Conservation (phyloP, 2,888 invertebrate genomes). For the Tineola bisselliella region DNA sequence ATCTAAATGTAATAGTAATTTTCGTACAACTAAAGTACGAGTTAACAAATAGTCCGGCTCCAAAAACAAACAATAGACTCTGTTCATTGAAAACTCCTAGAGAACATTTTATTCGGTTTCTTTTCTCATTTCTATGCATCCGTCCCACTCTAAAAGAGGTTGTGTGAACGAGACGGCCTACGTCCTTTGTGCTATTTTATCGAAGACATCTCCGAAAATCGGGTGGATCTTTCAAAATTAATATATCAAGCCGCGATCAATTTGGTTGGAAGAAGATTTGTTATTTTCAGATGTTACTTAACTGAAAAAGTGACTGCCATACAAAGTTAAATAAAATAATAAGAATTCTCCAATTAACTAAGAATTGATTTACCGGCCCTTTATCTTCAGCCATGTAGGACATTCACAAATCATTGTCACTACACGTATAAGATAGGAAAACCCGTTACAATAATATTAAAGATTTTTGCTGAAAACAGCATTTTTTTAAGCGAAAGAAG, state of each 20-base stretch:
- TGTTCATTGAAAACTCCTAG: too few relatives aligned
- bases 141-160: background rate
- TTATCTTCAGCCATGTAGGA: too few relatives aligned
- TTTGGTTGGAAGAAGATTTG: background rate
- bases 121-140: background rate
- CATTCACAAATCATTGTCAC: too few relatives aligned
- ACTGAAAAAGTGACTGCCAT: too few relatives aligned
- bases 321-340: too few relatives aligned
- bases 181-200: background rate
- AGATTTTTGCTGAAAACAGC: background rate
- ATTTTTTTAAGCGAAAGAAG: background rate
- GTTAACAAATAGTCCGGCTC: too few relatives aligned
- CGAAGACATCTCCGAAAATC: background rate
- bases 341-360: too few relatives aligned
- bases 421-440: background rate
- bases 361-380: too few relatives aligned
- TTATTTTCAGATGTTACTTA: background rate
- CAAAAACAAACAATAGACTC: too few relatives aligned
- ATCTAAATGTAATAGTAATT: too few relatives aligned
- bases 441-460: background rate
- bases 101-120: too few relatives aligned
- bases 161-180: background rate
- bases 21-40: too few relatives aligned
- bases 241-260: background rate
- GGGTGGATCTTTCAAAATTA: background rate